Evolutionary conservation across 2,888 invertebrate genomes (phyloP), one percentile per base, ranked within the genome.

Genomic region (Carpatolechia fugitivella): DNA sequence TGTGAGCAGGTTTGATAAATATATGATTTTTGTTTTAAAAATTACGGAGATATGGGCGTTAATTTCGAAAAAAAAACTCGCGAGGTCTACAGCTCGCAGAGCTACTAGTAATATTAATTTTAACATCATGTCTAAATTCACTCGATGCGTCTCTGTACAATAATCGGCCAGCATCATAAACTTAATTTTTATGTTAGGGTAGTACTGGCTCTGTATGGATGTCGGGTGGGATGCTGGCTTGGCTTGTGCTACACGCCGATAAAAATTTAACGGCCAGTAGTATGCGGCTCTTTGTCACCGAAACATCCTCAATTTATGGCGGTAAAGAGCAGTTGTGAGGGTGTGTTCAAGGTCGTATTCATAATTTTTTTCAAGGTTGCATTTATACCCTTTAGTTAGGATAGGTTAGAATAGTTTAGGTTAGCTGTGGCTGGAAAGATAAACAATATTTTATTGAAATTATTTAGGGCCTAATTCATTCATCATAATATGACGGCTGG

Each of bases 171-270:
- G 10, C 56, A 56, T 61, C 63, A 61, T 64, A 62, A 67, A 62
- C 59, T 64, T 61, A 62, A 61, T 62, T 65, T 65, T 66, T 64
- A 66, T 57, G 58, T 57, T n/a, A 2, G 58, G 47, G 31, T 62
- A 54, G 58, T 60, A 59, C 56, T 16, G 18, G 40, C 11, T 13
- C 16, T 16, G 40, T 16, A 40, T 40, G 40, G 40, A n/a, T n/a
- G n/a, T n/a, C 16, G 6, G 40, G 40, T 40, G 24, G 24, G 24
- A 4, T 6, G 24, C 24, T 6, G 24, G 24, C 24, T 24, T 24
- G 6, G 40, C 8, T 40, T 40, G 40, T 40, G 18, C 55, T 61
- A 59, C 52, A 54, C 10, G 54, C 52, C 51, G 47, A 56, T 60
- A 52, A 47, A 60, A 53, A 47, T 55, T 56, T 50, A 50, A 50